Evolutionary conservation across 2,113 vertebrate genomes (phyloP).

Genomic region (Boleophthalmus pectinirostris): DNA sequence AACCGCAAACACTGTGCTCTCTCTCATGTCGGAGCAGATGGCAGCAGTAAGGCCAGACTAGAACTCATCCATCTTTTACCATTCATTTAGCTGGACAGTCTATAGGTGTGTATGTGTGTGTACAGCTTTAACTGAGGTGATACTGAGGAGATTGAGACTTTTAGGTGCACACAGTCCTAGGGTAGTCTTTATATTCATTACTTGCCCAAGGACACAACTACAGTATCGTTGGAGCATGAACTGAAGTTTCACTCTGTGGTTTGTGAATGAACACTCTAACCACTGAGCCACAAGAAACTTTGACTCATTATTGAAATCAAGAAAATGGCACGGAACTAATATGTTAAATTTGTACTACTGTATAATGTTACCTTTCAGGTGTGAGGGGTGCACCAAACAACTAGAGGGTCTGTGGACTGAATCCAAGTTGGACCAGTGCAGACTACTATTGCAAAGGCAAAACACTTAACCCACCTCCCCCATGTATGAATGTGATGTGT

Average conservation of each 20-base stretch:
- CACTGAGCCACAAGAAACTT: neutral
- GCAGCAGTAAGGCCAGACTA: conserved; percentile 28
- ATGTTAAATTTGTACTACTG: no score
- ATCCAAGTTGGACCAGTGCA: no score
- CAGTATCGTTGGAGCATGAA: neutral
- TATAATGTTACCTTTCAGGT: no score
- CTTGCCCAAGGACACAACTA: neutral
- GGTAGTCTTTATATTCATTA: neutral
- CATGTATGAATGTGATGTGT: no score
- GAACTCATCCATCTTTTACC: conserved; percentile 55
- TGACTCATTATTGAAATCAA: neutral
- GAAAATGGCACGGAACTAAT: neutral
- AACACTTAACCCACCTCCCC: no score
- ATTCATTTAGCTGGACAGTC: conserved; percentile 36
- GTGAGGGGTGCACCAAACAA: neutral
- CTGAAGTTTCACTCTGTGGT: neutral
- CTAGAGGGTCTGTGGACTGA: neutral
- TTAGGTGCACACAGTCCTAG: neutral
- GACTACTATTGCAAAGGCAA: no score
- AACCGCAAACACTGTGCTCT: conserved; percentile 44
- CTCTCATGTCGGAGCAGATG: conserved; percentile 57
- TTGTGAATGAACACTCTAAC: neutral
- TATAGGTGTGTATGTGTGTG: conserved; percentile 25
- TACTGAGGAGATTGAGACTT: conserved; percentile 32
- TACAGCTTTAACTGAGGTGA: conserved; percentile 27